Percentiles rank a stretch among this genome's conserved stretches.
Evolutionary conservation across 2,888 invertebrate species (phyloP).

Genomic region (Limenitis arthemis): DNA sequence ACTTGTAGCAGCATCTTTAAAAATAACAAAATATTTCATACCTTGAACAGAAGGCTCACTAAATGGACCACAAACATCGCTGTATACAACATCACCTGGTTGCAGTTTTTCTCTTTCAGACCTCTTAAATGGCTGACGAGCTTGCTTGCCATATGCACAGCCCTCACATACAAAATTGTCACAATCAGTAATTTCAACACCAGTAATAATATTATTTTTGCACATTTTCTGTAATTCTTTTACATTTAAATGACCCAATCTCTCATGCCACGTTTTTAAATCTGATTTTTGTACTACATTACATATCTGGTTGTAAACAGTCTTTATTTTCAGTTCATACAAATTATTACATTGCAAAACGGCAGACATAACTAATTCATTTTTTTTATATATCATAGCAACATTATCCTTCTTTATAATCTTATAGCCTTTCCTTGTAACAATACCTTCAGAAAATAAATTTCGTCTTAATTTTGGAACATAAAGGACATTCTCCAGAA

Average conservation of each 20-base stretch:
- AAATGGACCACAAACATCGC: constrained; percentile 17
- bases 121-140: constrained; percentile 2
- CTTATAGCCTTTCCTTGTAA: constrained; percentile 5
- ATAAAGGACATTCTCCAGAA: constrained; percentile 21
- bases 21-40: constrained; percentile 16
- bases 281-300: constrained; percentile 18
- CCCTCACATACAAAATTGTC: constrained; percentile 5
- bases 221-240: constrained; percentile 15
- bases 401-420: neutral
- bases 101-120: constrained; percentile 1
- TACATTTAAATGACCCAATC: constrained; percentile 13
- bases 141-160: constrained; percentile 12
- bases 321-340: constrained; percentile 18
- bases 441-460: constrained; percentile 19
- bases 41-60: constrained; percentile 7
- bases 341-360: constrained; percentile 15
- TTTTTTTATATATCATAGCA: constrained; percentile 14
- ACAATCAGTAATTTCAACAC: constrained; percentile 1
- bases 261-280: constrained; percentile 21
- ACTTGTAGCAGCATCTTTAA: constrained; percentile 13
- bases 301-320: constrained; percentile 7
- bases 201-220: neutral
- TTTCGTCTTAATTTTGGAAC: constrained; percentile 16
- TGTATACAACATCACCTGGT: constrained; percentile 12
- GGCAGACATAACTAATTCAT: constrained; percentile 16